phyloP scores from a whole-genome alignment of 2,113 vertebrate species.

The Scytalopus superciliaris region DNA sequence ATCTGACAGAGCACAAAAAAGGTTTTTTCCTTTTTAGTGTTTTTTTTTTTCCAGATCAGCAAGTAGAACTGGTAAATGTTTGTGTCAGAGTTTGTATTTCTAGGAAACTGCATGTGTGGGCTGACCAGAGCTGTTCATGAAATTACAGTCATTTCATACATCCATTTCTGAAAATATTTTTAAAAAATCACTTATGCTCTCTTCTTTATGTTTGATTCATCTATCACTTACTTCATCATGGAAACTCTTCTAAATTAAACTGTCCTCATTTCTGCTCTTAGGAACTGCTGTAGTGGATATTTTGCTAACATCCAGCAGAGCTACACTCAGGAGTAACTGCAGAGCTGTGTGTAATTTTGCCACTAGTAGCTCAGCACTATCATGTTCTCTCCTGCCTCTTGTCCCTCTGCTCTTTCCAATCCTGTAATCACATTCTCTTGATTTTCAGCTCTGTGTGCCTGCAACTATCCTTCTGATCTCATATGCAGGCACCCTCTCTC shows the following conservation, averaged over 20 bases:
- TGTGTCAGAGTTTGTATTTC: neutral
- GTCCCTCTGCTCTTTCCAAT: constrained; percentile 40
- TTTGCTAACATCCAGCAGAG: neutral
- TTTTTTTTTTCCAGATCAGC: neutral
- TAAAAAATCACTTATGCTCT: neutral
- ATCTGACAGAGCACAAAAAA: neutral
- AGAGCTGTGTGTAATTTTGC: neutral
- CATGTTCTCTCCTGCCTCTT: constrained; percentile 11
- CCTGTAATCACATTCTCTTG: constrained; percentile 33
- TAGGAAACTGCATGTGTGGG: neutral
- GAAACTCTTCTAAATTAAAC: neutral
- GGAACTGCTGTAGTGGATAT: neutral
- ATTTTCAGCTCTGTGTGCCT: constrained; percentile 22
- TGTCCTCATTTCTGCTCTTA: neutral
- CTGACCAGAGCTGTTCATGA: neutral
- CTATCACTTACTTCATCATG: neutral
- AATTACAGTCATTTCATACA: neutral
- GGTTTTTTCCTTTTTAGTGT: neutral
- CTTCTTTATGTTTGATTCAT: neutral
- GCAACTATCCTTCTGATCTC: constrained; percentile 33
- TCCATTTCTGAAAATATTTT: neutral
- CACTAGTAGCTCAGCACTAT: neutral
- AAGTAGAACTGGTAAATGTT: neutral
- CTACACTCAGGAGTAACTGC: neutral
- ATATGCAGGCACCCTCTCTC: neutral